Evolutionary conservation across 2,888 invertebrate species (phyloP).

Genomic region (Nomada fucata): DNA sequence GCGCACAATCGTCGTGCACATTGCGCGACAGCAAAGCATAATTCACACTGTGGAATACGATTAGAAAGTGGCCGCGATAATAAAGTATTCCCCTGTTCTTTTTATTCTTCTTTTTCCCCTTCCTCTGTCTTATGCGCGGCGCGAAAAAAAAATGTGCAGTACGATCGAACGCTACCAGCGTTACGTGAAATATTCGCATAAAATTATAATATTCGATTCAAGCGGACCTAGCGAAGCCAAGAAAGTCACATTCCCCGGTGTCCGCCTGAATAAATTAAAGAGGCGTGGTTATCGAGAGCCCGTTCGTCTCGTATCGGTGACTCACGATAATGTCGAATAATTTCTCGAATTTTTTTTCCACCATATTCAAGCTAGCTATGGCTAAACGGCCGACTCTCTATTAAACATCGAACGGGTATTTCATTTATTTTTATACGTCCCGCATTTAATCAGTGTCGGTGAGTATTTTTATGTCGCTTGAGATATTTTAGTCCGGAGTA

Average conservation of each 20-base stretch:
- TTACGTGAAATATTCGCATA: constrained; percentile 50
- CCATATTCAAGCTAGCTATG: background rate
- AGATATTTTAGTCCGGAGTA: background rate
- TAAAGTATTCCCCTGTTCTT: constrained; percentile 2
- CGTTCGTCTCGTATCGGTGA: constrained; percentile 54
- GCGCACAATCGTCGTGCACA: background rate
- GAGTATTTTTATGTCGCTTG: background rate
- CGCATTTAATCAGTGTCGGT: background rate
- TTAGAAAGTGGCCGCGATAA: constrained; percentile 54
- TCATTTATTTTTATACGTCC: background rate
- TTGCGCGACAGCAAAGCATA: constrained; percentile 7
- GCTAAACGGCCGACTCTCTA: background rate
- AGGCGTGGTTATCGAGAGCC: constrained; percentile 44
- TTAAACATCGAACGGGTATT: background rate
- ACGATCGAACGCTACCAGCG: constrained; percentile 8
- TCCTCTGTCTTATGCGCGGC: background rate
- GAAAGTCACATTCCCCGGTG: constrained; percentile 39
- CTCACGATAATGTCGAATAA: constrained; percentile 41
- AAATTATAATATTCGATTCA: constrained; percentile 51
- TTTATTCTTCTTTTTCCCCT: background rate
- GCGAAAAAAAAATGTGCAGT: constrained; percentile 8
- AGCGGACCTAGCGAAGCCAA: constrained; percentile 41
- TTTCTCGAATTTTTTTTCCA: constrained; percentile 36
- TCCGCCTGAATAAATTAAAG: constrained; percentile 48
- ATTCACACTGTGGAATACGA: constrained; percentile 35